Evolutionary conservation across 2,888 invertebrate species (phyloP), one percentile per base, ranked within the genome.

Genomic region (Caenorhabditis sp.): DNA sequence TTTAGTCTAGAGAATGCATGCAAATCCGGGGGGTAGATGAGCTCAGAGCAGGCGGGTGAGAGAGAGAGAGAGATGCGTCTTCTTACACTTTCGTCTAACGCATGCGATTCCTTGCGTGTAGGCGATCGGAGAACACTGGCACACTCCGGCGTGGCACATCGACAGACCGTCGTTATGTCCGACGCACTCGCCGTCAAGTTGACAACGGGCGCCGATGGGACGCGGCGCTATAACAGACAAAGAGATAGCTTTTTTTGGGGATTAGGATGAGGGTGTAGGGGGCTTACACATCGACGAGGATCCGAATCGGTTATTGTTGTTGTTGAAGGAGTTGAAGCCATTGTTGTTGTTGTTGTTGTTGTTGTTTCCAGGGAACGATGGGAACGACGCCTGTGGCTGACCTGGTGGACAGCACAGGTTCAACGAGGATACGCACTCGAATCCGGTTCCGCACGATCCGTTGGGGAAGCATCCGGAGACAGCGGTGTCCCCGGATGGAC

Each of bases 71-170:
- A n/a, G n/a, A n/a, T n/a, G 35, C 19, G 10, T 56, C 47, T 44
- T 58, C 84, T 84, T 84, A 84, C 84, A 80, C 80, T 82, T 86
- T 70, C 87, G 72, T 64, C 89, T 74, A 61, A 88, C 84, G 75
- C 90, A 90, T 70, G 86, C 86, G 77, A 89, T 86, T 74, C 88
- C 89, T 59, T 87, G 85, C 54, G 87, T 68, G 85, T 85, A 86
- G 75, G 90, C 90, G 66, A 86, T 86, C 28, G 90, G 88, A 22
- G 86, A 83, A 72, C 90, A 90, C 56, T 86, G 84, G 75, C 90
- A 90, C 24, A 86, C 87, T 51, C 86, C 84, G 44, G 84, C 86
- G 61, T 87, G 85, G 72, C 90, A 90, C 76, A 86, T 83, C 51
- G 90, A 85, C 26, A 90, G 84, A 10, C 90, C 90, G 26, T 86